These are phyloP conservation scores for Leptarthrus brevirostris DNA, from an alignment of 2,888 invertebrate genomes.

Conservation along the genomic window DNA sequence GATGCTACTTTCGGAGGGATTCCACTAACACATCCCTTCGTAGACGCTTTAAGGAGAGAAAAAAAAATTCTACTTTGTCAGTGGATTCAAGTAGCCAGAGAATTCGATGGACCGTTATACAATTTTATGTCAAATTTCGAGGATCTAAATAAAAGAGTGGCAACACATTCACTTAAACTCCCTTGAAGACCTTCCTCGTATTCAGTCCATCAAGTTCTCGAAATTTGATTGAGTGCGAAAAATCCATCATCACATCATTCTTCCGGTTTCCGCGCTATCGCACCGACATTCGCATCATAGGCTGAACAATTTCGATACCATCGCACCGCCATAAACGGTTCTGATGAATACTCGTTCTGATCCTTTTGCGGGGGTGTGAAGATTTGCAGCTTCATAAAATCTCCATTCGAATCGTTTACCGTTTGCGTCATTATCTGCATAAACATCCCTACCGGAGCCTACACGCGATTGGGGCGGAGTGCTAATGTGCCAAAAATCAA, in stretches of 20 bases:
- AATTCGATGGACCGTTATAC: too few species aligned
- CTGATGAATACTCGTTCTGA: not conserved
- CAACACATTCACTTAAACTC: too few species aligned
- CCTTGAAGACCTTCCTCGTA: too few species aligned
- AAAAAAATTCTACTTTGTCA: too few species aligned
- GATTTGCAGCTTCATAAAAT: conserved; percentile 35
- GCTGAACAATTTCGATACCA: conserved; percentile 43
- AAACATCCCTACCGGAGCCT: not conserved
- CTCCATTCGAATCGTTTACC: not conserved
- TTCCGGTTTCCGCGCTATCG: not conserved
- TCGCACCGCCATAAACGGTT: conserved; percentile 1
- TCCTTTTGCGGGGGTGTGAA: not conserved
- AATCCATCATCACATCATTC: not conserved
- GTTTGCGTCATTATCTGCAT: conserved; percentile 1
- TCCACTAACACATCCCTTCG: too few species aligned
- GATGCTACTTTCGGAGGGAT: too few species aligned
- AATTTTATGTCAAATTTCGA: too few species aligned
- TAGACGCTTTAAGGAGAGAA: too few species aligned
- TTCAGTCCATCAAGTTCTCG: not conserved
- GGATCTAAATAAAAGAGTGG: too few species aligned
- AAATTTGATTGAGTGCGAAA: conserved; percentile 1
- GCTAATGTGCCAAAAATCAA: conserved; percentile 59
- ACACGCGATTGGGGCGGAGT: conserved; percentile 52
- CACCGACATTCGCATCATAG: not conserved
- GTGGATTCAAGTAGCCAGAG: too few species aligned